Evolutionary conservation across 2,797 vertebrate species (phyloP).

Genomic region (Syngnathus rostellatus): DNA sequence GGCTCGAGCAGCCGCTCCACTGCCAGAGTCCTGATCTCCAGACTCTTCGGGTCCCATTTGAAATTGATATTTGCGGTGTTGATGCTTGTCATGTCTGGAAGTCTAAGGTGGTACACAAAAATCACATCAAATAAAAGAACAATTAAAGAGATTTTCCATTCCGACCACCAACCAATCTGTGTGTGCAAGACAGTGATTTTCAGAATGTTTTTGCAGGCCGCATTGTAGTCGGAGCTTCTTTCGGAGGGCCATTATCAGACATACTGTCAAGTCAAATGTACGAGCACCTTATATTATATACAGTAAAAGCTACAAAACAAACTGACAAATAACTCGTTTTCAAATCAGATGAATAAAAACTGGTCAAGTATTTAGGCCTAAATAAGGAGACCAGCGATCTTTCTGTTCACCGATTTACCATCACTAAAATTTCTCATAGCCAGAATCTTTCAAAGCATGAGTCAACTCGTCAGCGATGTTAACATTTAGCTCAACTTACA

Average conservation of each 20-base stretch:
- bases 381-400: background rate
- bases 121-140: background rate
- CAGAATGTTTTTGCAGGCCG: background rate
- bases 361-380: too few species aligned
- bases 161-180: too few species aligned
- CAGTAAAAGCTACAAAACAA: too few species aligned
- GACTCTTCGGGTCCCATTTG: conserved; percentile 97
- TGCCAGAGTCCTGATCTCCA: conserved; percentile 93
- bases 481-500: background rate
- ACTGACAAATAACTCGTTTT: too few species aligned
- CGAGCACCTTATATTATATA: too few species aligned
- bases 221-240: too few species aligned
- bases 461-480: background rate
- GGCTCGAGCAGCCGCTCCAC: conserved; percentile 92
- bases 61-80: conserved; percentile 94
- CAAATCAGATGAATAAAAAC: too few species aligned
- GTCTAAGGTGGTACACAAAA: conserved; percentile 18
- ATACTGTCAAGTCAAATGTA: too few species aligned
- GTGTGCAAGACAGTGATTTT: background rate
- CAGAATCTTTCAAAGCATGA: background rate
- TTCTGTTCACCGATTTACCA: background rate
- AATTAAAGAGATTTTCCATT: background rate
- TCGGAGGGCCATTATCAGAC: too few species aligned
- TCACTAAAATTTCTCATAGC: background rate
- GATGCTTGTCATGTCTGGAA: conserved; percentile 75